These are phyloP conservation scores for Acrocyrtus sp. DNA, from an alignment of 2,888 invertebrate species.

Conservation along the genomic window DNA sequence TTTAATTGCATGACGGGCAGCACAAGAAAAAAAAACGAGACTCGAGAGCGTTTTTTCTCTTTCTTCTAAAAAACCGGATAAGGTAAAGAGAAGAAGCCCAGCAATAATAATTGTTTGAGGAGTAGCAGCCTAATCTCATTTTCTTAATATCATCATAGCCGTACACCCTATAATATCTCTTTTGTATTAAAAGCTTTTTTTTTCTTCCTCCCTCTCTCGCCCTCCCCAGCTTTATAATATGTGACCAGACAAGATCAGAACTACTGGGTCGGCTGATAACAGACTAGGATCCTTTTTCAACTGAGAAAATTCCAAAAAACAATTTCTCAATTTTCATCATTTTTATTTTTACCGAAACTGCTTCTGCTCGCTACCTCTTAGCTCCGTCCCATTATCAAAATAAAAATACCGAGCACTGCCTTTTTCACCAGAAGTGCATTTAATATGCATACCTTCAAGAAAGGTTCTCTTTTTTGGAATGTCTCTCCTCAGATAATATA, in stretches of 20 bases:
- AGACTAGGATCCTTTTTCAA: slow-evolving; percentile 15
- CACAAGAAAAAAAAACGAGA: too few species aligned
- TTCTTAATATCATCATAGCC: slow-evolving; percentile 12
- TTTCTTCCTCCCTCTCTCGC: too few species aligned
- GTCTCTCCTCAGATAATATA: too few species aligned
- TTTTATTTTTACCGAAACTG: too few species aligned
- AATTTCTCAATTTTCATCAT: slow-evolving; percentile 34
- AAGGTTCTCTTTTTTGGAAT: too few species aligned
- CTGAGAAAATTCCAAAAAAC: slow-evolving; percentile 21
- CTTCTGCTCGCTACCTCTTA: not conserved
- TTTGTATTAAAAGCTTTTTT: slow-evolving; percentile 10
- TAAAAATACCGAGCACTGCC: too few species aligned
- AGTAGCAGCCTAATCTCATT: too few species aligned
- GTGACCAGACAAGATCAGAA: slow-evolving; percentile 45
- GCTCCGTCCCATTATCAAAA: too few species aligned
- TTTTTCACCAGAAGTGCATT: too few species aligned
- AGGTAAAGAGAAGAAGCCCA: slow-evolving; percentile 44
- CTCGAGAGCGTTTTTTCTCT: slow-evolving; percentile 8
- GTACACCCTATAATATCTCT: slow-evolving; percentile 1
- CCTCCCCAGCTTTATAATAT: too few species aligned
- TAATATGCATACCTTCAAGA: too few species aligned
- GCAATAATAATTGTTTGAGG: too few species aligned
- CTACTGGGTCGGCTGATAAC: slow-evolving; percentile 49
- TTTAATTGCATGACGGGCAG: slow-evolving; percentile 49
- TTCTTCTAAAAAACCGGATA: slow-evolving; percentile 51